These are phyloP conservation scores for Ibycter americanus DNA, from an alignment of 2,797 vertebrate species.

Conservation along the genomic window DNA sequence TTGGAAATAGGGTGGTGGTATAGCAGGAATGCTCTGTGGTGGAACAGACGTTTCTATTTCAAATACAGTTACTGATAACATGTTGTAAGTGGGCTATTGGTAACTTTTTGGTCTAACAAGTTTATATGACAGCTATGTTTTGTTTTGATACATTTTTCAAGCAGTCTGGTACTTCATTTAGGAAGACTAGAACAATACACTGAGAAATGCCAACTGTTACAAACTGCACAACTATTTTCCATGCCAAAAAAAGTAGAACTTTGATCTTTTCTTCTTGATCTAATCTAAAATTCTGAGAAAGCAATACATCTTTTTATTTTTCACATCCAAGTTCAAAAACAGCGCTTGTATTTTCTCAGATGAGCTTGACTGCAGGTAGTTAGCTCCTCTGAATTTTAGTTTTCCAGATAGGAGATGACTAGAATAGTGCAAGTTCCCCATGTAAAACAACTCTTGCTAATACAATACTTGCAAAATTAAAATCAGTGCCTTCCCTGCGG, in stretches of 20 bases:
- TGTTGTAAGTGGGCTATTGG: neutral
- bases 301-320: neutral
- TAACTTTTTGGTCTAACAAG: neutral
- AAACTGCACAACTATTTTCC: neutral
- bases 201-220: constrained; percentile 14
- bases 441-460: neutral
- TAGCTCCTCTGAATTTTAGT: neutral
- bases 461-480: neutral
- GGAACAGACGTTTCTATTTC: neutral
- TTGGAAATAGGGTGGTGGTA: neutral
- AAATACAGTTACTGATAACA: neutral
- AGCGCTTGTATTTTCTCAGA: neutral
- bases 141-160: constrained; percentile 14
- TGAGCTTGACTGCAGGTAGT: neutral
- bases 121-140: neutral
- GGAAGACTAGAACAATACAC: constrained; percentile 27
- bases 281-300: constrained; percentile 36
- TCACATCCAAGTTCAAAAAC: neutral
- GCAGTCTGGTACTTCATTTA: neutral
- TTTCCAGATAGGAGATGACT: neutral
- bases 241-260: constrained; percentile 9
- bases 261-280: constrained; percentile 33
- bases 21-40: neutral
- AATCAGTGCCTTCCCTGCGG: neutral
- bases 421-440: neutral